phyloP scores from a whole-genome alignment of 2,797 vertebrate genomes.

The Bufotes viridis region DNA sequence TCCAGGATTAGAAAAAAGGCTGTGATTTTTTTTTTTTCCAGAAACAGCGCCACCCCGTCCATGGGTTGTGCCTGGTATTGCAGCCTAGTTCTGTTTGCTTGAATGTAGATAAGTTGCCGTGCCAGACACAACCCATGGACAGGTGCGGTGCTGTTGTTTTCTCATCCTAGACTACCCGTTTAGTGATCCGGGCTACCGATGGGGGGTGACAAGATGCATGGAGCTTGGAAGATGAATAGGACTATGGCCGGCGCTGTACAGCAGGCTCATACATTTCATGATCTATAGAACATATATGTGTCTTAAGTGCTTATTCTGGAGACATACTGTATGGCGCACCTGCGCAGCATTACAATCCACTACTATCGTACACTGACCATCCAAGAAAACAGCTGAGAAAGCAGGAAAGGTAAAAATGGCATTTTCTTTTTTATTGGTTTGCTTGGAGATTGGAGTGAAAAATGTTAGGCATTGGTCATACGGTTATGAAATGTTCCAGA shows the following conservation, averaged over 20 bases:
- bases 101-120: too few relatives aligned
- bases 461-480: not conserved
- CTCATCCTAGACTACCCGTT: too few relatives aligned
- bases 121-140: too few relatives aligned
- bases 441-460: not conserved
- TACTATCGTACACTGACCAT: not conserved
- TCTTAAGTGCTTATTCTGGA: not conserved
- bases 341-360: not conserved
- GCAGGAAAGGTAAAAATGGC: not conserved
- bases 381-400: not conserved
- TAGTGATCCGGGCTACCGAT: too few relatives aligned
- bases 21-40: too few relatives aligned
- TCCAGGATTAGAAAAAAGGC: too few relatives aligned
- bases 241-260: too few relatives aligned
- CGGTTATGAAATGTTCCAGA: conserved; percentile 42
- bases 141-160: too few relatives aligned
- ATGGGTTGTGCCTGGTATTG: too few relatives aligned
- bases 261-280: not conserved
- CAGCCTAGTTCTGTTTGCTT: too few relatives aligned
- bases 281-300: not conserved
- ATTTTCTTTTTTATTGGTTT: not conserved
- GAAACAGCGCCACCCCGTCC: too few relatives aligned
- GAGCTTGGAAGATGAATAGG: not conserved
- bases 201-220: too few relatives aligned
- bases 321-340: not conserved